These are phyloP conservation scores for Aporophyla nigra DNA, from an alignment of 2,888 invertebrate genomes.

Conservation along the genomic window DNA sequence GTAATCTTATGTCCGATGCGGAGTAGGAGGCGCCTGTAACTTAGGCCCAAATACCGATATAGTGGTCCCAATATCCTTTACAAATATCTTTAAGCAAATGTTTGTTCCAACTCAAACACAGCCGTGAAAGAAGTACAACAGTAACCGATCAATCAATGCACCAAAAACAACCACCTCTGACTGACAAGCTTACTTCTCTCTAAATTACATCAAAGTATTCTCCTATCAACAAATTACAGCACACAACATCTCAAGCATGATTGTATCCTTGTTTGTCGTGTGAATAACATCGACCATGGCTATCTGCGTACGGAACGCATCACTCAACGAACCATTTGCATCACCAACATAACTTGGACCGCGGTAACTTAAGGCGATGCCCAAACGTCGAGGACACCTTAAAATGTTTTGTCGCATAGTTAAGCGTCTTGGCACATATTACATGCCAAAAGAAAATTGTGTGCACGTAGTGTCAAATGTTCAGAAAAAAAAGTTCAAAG, in stretches of 20 bases:
- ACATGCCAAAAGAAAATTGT: too few relatives aligned
- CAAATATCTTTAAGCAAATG: slow-evolving; percentile 5
- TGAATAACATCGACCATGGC: slow-evolving; percentile 38
- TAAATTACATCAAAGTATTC: slow-evolving; percentile 28
- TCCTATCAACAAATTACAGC: neutral
- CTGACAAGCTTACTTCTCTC: slow-evolving; percentile 10
- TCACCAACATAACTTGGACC: slow-evolving; percentile 9
- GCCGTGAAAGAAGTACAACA: neutral
- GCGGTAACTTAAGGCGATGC: neutral
- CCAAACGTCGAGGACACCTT: too few relatives aligned
- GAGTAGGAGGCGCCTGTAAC: too few relatives aligned
- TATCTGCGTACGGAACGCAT: slow-evolving; percentile 52
- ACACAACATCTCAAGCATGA: slow-evolving; percentile 15
- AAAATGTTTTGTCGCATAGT: too few relatives aligned
- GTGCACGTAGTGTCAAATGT: too few relatives aligned
- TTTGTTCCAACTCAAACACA: slow-evolving; percentile 1
- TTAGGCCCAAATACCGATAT: too few relatives aligned
- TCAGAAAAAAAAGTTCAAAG: too few relatives aligned
- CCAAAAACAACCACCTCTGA: neutral
- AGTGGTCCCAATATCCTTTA: too few relatives aligned
- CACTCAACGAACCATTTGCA: slow-evolving; percentile 54
- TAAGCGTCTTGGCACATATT: too few relatives aligned
- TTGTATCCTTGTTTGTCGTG: slow-evolving; percentile 39
- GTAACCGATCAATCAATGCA: neutral
- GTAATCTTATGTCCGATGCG: too few relatives aligned